These are phyloP conservation scores for Oconnorella tubifera DNA, from an alignment of 2,888 invertebrate species.

Conservation along the genomic window DNA sequence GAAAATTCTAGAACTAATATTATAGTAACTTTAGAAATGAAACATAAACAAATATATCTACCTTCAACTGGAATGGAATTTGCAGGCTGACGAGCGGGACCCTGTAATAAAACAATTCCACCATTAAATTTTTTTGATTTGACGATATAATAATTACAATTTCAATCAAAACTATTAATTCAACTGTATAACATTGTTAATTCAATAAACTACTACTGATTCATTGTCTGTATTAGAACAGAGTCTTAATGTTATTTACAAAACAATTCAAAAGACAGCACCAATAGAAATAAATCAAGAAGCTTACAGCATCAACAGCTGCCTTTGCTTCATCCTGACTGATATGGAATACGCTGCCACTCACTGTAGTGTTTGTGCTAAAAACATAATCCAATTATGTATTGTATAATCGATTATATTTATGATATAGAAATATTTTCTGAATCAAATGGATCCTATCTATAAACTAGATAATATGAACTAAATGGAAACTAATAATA, in stretches of 20 bases:
- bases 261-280: too few species aligned
- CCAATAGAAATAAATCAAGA: background rate
- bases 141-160: too few species aligned
- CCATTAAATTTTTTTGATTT: too few species aligned
- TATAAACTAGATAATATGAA: too few species aligned
- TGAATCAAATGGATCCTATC: too few species aligned
- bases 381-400: slow-evolving; percentile 15
- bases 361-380: slow-evolving; percentile 45
- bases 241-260: too few species aligned
- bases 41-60: background rate
- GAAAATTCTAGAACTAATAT: too few species aligned
- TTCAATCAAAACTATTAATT: too few species aligned
- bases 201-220: too few species aligned
- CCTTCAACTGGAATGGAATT: slow-evolving; percentile 17
- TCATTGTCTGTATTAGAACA: too few species aligned
- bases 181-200: too few species aligned
- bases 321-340: slow-evolving; percentile 38
- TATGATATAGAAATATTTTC: background rate
- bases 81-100: slow-evolving; percentile 2
- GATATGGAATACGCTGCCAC: slow-evolving; percentile 39
- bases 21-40: background rate
- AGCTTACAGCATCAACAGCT: slow-evolving; percentile 41
- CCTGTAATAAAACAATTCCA: background rate
- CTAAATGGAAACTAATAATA: too few species aligned
- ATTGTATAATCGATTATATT: background rate